Evolutionary conservation across 2,888 invertebrate genomes (phyloP).

Genomic region (Sipunculus nudus): DNA sequence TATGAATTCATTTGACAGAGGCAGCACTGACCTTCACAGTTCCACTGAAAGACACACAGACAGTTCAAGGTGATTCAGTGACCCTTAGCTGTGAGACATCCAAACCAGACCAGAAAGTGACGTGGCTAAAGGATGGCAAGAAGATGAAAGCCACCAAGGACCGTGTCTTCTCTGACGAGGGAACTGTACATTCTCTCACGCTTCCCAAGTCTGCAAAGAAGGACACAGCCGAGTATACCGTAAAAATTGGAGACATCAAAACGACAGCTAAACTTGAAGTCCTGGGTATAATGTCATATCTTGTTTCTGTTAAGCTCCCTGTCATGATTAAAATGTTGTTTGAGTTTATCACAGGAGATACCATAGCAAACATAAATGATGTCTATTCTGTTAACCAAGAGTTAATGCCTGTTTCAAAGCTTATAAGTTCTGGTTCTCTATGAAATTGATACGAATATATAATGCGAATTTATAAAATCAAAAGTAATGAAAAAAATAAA

Average conservation of each 20-base stretch:
- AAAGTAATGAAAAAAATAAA: no score
- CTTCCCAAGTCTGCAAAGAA: constrained; percentile 41
- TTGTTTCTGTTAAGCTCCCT: no score
- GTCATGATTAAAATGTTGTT: no score
- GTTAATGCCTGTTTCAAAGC: no score
- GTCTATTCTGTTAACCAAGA: no score
- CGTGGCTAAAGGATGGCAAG: constrained; percentile 60
- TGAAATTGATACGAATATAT: no score
- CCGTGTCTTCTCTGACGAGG: background rate
- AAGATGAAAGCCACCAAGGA: constrained; percentile 30
- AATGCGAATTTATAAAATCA: no score
- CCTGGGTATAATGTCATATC: constrained; percentile 48
- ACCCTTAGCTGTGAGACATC: constrained; percentile 55
- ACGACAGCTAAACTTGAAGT: constrained; percentile 52
- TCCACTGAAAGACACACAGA: constrained; percentile 47
- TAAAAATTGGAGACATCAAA: constrained; percentile 49
- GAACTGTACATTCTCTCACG: background rate
- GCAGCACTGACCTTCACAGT: constrained; percentile 45
- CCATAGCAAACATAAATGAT: no score
- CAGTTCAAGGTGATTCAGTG: constrained; percentile 49
- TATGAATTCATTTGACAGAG: constrained; percentile 43
- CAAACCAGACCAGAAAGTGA: constrained; percentile 52
- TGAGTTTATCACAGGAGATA: no score
- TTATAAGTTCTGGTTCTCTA: no score
- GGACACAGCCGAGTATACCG: constrained; percentile 62